Percentiles rank a stretch among this genome's conserved stretches.
These are phyloP conservation scores for Thera obeliscata DNA, from an alignment of 2,888 invertebrate species.

Conservation along the genomic window DNA sequence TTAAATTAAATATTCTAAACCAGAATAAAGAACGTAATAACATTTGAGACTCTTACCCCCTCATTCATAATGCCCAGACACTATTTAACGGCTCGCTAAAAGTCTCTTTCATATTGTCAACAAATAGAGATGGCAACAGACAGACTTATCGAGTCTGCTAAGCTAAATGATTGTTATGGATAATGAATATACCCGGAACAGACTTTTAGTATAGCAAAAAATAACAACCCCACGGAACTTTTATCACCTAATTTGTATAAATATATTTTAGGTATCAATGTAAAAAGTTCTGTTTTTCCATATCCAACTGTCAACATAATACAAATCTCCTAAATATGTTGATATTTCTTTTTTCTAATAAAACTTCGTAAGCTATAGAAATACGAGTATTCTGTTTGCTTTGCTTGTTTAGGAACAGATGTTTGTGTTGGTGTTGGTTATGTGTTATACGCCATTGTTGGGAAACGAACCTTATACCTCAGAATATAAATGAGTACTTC, in stretches of 20 bases:
- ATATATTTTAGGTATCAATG: constrained; percentile 4
- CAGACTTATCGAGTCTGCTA: too few relatives aligned
- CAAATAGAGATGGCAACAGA: too few relatives aligned
- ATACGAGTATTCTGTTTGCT: constrained; percentile 41
- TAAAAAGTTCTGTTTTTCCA: constrained; percentile 25
- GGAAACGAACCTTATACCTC: constrained; percentile 1
- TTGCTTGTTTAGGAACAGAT: constrained; percentile 34
- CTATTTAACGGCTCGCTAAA: too few relatives aligned
- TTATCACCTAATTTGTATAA: constrained; percentile 1
- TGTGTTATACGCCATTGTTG: constrained; percentile 34
- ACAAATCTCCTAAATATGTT: constrained; percentile 39
- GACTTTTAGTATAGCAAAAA: constrained; percentile 8
- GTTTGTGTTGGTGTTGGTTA: constrained; percentile 37
- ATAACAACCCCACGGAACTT: constrained; percentile 4
- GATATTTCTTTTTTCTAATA: constrained; percentile 50
- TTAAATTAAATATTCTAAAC: not conserved
- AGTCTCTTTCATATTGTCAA: too few relatives aligned
- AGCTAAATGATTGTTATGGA: too few relatives aligned
- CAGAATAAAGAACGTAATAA: not conserved
- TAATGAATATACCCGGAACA: too few relatives aligned
- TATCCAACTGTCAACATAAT: constrained; percentile 26
- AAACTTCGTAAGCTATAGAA: constrained; percentile 53
- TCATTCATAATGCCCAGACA: too few relatives aligned
- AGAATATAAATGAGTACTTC: too few relatives aligned
- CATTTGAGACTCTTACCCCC: not conserved